A percentile compares a stretch with the other conserved stretches of the same genome.
Conservation (phyloP, 2,797 vertebrate species). For the Oceanodroma leucorhoa region DNA sequence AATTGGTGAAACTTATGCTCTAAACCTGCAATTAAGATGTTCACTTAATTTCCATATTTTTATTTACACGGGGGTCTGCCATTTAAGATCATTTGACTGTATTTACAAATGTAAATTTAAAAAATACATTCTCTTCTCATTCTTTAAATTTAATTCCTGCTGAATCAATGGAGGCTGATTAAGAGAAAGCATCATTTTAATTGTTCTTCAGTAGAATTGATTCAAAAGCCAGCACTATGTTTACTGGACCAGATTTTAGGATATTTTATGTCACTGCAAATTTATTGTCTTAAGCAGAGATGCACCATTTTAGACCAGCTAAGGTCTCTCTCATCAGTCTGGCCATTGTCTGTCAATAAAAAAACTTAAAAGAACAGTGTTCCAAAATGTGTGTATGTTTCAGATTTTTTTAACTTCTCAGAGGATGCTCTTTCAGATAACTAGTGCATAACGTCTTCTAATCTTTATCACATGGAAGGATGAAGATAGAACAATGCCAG, state of each 20-base stretch:
- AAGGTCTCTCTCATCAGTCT: background rate
- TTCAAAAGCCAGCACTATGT: background rate
- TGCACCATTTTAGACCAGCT: background rate
- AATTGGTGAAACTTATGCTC: background rate
- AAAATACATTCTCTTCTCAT: background rate
- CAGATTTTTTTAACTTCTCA: background rate
- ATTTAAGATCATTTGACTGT: background rate
- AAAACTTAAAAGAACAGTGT: background rate
- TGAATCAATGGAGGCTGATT: background rate
- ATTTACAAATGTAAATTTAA: background rate
- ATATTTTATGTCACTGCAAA: background rate
- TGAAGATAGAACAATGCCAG: background rate
- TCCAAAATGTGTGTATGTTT: background rate
- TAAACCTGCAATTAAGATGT: background rate
- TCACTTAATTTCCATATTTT: background rate
- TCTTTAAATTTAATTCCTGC: background rate
- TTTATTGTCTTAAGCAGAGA: background rate
- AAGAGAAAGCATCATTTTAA: background rate
- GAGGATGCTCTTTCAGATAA: background rate
- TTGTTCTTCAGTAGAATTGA: background rate
- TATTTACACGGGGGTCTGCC: background rate
- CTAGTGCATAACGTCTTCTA: background rate
- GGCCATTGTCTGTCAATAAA: background rate
- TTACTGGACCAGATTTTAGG: background rate
- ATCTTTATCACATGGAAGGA: background rate